Conservation (phyloP, 1,140 invertebrate species). For the Oedothorax gibbosus region DNA sequence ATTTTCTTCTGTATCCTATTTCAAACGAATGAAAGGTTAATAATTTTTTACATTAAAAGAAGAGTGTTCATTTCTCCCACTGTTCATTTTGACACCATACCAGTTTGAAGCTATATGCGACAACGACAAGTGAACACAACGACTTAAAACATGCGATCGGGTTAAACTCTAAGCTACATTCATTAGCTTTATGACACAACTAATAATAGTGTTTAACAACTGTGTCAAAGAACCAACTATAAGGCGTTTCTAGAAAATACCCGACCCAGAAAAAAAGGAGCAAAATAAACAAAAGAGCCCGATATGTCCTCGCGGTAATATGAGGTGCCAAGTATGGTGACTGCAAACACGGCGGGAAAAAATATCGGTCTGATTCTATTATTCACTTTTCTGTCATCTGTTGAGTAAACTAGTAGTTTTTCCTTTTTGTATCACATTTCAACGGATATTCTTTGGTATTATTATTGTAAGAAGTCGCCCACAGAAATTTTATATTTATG, state of each 20-base stretch:
- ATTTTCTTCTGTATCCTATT: too few species aligned
- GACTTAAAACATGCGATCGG: too few species aligned
- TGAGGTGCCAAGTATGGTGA: conserved; percentile 14
- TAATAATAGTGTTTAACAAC: too few species aligned
- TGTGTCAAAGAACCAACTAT: too few species aligned
- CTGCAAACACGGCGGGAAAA: conserved; percentile 8
- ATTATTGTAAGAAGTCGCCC: background rate
- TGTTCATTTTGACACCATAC: too few species aligned
- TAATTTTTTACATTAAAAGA: too few species aligned
- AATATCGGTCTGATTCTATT: conserved; percentile 51
- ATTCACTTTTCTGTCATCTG: conserved; percentile 48
- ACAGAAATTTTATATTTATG: conserved; percentile 52
- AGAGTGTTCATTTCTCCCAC: too few species aligned
- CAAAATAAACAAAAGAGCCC: conserved; percentile 12
- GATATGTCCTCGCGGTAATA: conserved; percentile 17
- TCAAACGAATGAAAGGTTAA: too few species aligned
- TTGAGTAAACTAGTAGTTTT: conserved; percentile 41
- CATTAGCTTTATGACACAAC: too few species aligned
- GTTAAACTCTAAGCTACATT: too few species aligned
- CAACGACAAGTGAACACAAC: too few species aligned
- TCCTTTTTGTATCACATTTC: conserved; percentile 49
- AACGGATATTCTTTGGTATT: background rate
- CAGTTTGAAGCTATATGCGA: too few species aligned
- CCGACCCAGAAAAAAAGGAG: conserved; percentile 7
- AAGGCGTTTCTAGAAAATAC: background rate